Conservation (phyloP, 2,113 vertebrate genomes). For the Pachycephala philippinensis region DNA sequence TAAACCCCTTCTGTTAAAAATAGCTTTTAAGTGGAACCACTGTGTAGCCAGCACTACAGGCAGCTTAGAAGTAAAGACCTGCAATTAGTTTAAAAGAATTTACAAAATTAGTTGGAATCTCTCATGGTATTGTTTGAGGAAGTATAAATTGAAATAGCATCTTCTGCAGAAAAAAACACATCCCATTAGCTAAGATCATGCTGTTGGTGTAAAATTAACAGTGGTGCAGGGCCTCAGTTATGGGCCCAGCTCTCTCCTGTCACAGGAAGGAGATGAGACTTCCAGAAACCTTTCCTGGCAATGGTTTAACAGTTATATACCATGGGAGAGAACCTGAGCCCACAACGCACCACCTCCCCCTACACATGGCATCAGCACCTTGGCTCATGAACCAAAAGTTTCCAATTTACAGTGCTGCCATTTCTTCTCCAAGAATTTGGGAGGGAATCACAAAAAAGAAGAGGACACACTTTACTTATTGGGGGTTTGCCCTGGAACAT, state of each 20-base stretch:
- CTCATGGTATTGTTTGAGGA: background rate
- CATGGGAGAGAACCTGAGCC: background rate
- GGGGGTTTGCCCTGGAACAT: background rate
- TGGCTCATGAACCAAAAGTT: rapidly evolving
- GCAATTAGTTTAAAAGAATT: background rate
- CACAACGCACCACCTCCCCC: background rate
- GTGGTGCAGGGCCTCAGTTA: background rate
- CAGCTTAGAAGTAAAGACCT: background rate
- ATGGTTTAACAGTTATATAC: rapidly evolving
- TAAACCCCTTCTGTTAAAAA: background rate
- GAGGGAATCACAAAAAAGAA: background rate
- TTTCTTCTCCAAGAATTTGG: background rate
- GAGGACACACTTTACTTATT: too few relatives aligned
- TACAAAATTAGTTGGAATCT: background rate
- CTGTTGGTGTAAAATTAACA: background rate
- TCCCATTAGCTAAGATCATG: rapidly evolving
- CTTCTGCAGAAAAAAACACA: background rate
- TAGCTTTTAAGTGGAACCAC: background rate
- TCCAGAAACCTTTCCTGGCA: background rate
- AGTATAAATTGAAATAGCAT: background rate
- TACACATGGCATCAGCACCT: rapidly evolving
- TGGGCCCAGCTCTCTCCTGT: background rate
- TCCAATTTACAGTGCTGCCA: background rate
- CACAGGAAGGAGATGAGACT: background rate
- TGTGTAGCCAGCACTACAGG: background rate